phyloP scores from a whole-genome alignment of 2,888 invertebrate species.

The Dryobotodes eremita region DNA sequence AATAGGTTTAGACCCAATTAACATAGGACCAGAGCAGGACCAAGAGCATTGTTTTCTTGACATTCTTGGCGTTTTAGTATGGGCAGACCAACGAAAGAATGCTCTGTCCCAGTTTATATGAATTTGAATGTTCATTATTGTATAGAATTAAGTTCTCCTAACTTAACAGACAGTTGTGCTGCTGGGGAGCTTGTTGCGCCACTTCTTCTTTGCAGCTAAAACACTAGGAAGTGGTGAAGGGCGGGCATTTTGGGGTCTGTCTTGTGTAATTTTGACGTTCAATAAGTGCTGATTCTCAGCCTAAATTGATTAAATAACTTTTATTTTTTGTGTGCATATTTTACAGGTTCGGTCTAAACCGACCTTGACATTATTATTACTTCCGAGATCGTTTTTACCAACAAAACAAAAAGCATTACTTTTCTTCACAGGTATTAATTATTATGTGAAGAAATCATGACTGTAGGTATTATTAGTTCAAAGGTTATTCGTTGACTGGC shows the following conservation, averaged over 20 bases:
- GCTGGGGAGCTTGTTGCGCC: neutral
- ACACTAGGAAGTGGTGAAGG: neutral
- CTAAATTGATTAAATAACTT: neutral
- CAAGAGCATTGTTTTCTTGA: too few relatives aligned
- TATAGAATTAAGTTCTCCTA: neutral
- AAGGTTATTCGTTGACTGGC: neutral
- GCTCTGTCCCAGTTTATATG: neutral
- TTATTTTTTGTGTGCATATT: neutral
- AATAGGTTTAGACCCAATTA: neutral
- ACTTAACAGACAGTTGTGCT: neutral
- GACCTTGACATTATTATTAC: neutral
- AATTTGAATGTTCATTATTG: neutral
- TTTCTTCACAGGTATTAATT: neutral
- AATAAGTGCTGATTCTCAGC: neutral
- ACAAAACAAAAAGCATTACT: neutral
- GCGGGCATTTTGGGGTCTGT: neutral
- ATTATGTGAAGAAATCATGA: neutral
- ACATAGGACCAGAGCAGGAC: neutral
- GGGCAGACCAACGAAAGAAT: too few relatives aligned
- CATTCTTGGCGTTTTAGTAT: neutral
- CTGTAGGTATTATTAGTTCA: too few relatives aligned
- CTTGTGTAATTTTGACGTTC: neutral
- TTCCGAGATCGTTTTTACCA: neutral
- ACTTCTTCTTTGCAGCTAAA: neutral
- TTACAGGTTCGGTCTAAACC: neutral